phyloP scores from a whole-genome alignment of 1,140 invertebrate genomes.

The Aphaenogaster rudis region DNA sequence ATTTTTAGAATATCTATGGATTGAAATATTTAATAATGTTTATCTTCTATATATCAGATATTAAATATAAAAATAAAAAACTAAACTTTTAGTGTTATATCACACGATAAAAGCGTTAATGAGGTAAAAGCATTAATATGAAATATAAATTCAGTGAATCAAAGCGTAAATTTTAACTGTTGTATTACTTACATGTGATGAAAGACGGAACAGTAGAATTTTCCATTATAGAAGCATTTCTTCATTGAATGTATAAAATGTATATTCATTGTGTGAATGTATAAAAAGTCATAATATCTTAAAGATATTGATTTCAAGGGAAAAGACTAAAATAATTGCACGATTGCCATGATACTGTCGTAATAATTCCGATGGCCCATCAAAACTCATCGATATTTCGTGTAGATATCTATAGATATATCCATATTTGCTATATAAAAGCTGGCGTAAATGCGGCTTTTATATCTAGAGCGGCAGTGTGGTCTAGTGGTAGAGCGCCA shows the following conservation, averaged over 20 bases:
- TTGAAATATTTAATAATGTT: conserved; percentile 7
- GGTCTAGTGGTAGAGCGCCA: too few relatives aligned
- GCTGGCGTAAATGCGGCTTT: neutral
- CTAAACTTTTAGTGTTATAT: neutral
- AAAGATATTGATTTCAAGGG: neutral
- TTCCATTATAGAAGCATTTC: neutral
- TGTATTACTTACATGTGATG: neutral
- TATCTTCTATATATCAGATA: neutral
- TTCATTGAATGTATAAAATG: neutral
- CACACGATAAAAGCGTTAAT: too few relatives aligned
- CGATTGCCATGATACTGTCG: neutral
- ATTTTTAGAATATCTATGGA: conserved; percentile 20
- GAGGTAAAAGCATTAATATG: neutral
- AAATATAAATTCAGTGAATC: neutral
- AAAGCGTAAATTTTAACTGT: neutral
- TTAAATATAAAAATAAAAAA: conserved; percentile 1
- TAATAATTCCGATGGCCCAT: neutral
- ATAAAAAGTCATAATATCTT: neutral
- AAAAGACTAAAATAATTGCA: neutral
- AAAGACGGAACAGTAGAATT: neutral
- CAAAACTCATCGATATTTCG: conserved; percentile 13
- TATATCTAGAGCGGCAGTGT: too few relatives aligned
- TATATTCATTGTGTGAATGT: neutral
- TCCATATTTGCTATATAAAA: conserved; percentile 23
- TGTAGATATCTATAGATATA: neutral